Conservation (phyloP, 2,888 invertebrate species). For the Diarsia rubi region DNA sequence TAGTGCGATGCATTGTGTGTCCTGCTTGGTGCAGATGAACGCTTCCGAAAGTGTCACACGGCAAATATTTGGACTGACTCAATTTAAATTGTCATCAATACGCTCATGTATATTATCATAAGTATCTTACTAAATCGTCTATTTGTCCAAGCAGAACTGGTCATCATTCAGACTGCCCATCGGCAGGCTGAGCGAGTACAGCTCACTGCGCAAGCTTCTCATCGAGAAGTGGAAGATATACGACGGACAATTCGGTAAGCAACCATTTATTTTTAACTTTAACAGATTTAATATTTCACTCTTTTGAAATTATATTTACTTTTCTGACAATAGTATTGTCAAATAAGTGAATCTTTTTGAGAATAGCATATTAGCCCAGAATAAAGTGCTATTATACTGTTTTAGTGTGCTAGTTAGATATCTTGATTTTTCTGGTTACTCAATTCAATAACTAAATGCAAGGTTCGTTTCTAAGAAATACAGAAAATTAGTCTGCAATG, state of each 20-base stretch:
- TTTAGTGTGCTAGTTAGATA: background rate
- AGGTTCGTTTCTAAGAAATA: background rate
- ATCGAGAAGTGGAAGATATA: slow-evolving; percentile 99
- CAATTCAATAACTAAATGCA: background rate
- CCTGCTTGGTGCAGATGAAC: no score
- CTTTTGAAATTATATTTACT: background rate
- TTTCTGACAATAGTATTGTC: background rate
- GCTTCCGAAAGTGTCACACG: no score
- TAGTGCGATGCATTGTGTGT: no score
- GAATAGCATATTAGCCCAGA: background rate
- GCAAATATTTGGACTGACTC: no score
- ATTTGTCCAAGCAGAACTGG: slow-evolving; percentile 81
- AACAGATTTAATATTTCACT: background rate
- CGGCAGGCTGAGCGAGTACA: slow-evolving; percentile 99
- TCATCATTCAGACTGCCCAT: slow-evolving; percentile 97
- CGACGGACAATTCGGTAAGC: slow-evolving; percentile 97
- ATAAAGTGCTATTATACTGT: background rate
- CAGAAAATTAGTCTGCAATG: background rate
- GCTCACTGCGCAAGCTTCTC: slow-evolving; percentile 98
- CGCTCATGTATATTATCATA: no score
- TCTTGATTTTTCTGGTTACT: background rate
- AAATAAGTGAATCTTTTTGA: background rate
- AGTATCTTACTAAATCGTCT: background rate
- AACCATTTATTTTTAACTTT: background rate
- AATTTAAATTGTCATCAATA: no score